A percentile compares a stretch with the other conserved stretches of the same genome.
Evolutionary conservation across 1,140 invertebrate genomes (phyloP).

Genomic region (Aphelenchoides fujianensis): DNA sequence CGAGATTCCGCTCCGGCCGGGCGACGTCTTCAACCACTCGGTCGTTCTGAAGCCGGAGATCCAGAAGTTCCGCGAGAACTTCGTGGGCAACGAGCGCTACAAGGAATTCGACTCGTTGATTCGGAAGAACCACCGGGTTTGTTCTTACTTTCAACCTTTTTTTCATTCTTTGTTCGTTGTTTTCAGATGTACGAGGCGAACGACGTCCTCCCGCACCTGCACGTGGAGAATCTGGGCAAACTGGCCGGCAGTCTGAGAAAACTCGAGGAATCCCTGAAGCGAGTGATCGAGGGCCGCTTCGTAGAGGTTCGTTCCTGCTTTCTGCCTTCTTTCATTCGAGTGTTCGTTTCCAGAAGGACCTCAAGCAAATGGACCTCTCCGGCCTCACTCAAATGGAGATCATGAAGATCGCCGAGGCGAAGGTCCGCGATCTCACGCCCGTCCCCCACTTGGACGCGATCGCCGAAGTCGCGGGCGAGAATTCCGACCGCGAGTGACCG

Average conservation of each 20-base stretch:
- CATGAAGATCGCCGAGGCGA: conserved; percentile 16
- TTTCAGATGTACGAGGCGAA: conserved; percentile 33
- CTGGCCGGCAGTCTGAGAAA: conserved; percentile 10
- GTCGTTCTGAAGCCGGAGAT: conserved; percentile 26
- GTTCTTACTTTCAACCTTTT: conserved; percentile 5
- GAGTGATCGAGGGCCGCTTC: not conserved
- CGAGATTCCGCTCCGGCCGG: conserved; percentile 5
- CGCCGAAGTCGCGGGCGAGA: not conserved
- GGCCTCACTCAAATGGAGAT: conserved; percentile 6
- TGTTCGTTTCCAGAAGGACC: not conserved
- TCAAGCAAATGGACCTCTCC: conserved; percentile 8
- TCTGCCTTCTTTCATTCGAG: not conserved
- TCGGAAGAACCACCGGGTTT: conserved; percentile 23
- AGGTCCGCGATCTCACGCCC: not conserved
- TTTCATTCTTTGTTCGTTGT: too few relatives aligned
- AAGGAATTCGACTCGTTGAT: conserved; percentile 30
- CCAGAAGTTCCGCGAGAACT: conserved; percentile 29
- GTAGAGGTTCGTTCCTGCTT: conserved; percentile 2
- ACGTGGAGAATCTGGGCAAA: not conserved
- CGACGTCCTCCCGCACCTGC: conserved; percentile 8
- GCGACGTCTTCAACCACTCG: conserved; percentile 23
- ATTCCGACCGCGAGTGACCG: not conserved
- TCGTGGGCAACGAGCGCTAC: conserved; percentile 24
- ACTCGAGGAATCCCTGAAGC: conserved; percentile 3
- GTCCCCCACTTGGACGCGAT: conserved; percentile 6